Evolutionary conservation across 2,888 invertebrate genomes (phyloP), one percentile per base, ranked within the genome.

Genomic region (Poecilus cupreus): DNA sequence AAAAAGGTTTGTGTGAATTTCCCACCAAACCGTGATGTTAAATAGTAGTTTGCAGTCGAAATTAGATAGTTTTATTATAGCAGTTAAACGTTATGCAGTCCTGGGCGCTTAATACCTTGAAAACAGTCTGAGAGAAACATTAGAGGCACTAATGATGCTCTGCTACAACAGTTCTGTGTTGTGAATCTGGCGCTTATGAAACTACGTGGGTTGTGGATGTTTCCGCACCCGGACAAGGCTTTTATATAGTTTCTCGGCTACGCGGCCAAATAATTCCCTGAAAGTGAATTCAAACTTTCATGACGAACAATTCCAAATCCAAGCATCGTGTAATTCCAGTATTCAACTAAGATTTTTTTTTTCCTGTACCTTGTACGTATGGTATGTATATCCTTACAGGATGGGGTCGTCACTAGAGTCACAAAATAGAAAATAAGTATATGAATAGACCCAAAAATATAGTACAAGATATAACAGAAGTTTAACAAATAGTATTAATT

Each of bases 31-130:
- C 46, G 51, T 75, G 51, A 75, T 26, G 75, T 75, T 75, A 75
- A 54, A 75, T 75, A 22, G 80, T 43, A 80, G 80, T 80, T 80
- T 80, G 43, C 80, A 54, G 80, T 54, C 54, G 57, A 57, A 80
- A 80, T 80, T 80, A 80, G 80, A 72, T 80, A 80, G 80, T 80
- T 80, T 80, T 80, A 80, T 72, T 72, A 64, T 80, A 24, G 72
- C 54, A 57, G 72, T 80, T 51, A 79, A 79, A 80, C 39, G 80
- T 68, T 46, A 57, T 77, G 57, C 60, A 60, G 57, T 57, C 18
- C 79, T 24, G 51, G 43, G 18, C 49, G 79, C 39, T 68, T 64
- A 79, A 79, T 79, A 68, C 79, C 79, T 79, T 79, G 64, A 68
- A 68, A 60, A 79, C 22, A 43, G 43, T 46, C 64, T 6, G 60